Percentiles rank a stretch among this genome's conserved stretches.
Conservation (phyloP, 2,797 vertebrate species). For the Sebastes iracundus region DNA sequence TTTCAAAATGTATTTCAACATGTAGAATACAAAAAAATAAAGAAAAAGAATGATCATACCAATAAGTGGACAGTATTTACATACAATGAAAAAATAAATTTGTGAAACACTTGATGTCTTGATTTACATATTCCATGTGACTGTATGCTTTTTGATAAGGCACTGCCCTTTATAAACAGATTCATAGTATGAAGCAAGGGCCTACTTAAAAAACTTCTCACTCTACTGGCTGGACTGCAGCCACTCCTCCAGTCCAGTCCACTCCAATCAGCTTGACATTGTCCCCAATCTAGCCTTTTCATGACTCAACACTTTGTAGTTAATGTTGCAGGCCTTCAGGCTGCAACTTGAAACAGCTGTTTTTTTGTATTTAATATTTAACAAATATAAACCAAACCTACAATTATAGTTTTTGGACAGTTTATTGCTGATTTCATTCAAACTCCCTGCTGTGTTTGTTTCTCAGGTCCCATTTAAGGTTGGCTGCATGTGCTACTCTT, state of each 20-base stretch:
- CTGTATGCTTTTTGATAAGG: background rate
- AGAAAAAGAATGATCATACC: too few species aligned
- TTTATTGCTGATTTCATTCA: conserved; percentile 5
- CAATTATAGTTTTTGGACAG: background rate
- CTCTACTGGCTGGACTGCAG: background rate
- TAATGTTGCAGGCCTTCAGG: conserved; percentile 33
- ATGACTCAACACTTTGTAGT: conserved; percentile 3
- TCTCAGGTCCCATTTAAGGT: conserved; percentile 78
- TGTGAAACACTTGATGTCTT: too few species aligned
- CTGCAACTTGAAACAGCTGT: conserved; percentile 8
- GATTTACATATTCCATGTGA: background rate
- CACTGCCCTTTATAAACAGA: background rate
- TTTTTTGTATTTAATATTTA: background rate
- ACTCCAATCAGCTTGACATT: conserved; percentile 49
- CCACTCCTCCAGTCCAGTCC: background rate
- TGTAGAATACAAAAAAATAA: too few species aligned
- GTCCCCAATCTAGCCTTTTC: conserved; percentile 19
- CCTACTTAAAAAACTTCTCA: background rate
- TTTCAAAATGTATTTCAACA: too few species aligned
- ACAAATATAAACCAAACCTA: background rate
- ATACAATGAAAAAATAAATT: background rate
- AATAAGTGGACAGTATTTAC: too few species aligned
- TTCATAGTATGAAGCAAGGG: background rate
- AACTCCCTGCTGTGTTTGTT: conserved; percentile 3
- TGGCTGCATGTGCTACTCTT: conserved; percentile 74